phyloP scores from a whole-genome alignment of 2,113 vertebrate genomes.

The Ptilonorhynchus violaceus region DNA sequence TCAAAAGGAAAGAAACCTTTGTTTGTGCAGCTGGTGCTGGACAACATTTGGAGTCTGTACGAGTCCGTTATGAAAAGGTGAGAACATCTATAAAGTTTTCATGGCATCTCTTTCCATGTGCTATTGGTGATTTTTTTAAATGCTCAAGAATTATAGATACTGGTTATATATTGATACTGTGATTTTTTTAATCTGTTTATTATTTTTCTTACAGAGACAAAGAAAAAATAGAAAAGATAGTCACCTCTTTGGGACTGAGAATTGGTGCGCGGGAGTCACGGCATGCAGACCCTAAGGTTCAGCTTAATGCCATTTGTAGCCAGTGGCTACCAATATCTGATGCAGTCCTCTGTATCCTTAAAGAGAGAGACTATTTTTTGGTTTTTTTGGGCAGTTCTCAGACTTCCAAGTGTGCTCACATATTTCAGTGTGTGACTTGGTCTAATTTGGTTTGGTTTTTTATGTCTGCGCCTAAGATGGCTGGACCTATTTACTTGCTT shows the following conservation, averaged over 20 bases:
- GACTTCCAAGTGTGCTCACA: not conserved
- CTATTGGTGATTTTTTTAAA: not conserved
- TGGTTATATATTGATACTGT: not conserved
- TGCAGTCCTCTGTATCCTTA: constrained; percentile 93
- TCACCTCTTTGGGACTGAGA: constrained; percentile 86
- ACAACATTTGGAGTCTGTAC: constrained; percentile 97
- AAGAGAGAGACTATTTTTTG: not conserved
- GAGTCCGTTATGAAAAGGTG: constrained; percentile 93
- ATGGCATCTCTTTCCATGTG: not conserved
- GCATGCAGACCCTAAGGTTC: constrained; percentile 91
- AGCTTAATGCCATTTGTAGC: constrained; percentile 90
- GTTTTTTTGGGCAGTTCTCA: not conserved
- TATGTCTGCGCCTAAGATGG: not conserved
- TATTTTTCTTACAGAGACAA: constrained; percentile 79
- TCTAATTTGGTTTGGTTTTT: not conserved
- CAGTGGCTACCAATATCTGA: constrained; percentile 94
- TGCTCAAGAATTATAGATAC: not conserved
- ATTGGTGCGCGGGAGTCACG: constrained; percentile 84
- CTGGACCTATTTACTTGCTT: not conserved
- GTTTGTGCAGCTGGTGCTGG: constrained; percentile 94
- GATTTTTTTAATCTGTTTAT: not conserved
- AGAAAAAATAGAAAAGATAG: constrained; percentile 92
- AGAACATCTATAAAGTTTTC: not conserved
- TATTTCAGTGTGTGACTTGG: not conserved
- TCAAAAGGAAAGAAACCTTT: constrained; percentile 94